Conservation (phyloP, 2,113 vertebrate species). For the Eptatretus burgeri region DNA sequence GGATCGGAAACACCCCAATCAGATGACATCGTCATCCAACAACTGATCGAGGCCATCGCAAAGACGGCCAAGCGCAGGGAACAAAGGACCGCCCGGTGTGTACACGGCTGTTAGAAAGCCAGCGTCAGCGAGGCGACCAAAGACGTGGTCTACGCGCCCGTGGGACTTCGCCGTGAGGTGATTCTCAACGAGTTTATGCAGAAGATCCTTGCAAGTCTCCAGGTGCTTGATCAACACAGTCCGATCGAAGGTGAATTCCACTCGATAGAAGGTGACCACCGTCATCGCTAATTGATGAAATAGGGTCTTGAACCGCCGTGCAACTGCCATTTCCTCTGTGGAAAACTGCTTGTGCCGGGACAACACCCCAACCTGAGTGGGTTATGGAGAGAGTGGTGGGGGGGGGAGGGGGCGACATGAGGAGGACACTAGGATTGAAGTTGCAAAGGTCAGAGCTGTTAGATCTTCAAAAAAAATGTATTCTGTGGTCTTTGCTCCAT, state of each 20-base stretch:
- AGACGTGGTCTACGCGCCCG: slow-evolving; percentile 42
- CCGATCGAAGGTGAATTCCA: slow-evolving; percentile 55
- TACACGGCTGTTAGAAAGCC: slow-evolving; percentile 38
- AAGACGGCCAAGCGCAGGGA: slow-evolving; percentile 27
- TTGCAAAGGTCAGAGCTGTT: no score
- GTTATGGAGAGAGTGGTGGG: no score
- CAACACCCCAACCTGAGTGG: slow-evolving; percentile 21
- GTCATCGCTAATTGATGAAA: slow-evolving; percentile 45
- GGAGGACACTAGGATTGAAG: no score
- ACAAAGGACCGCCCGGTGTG: slow-evolving; percentile 33
- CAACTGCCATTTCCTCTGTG: slow-evolving; percentile 24
- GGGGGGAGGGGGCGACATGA: no score
- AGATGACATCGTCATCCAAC: slow-evolving; percentile 44
- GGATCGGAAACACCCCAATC: slow-evolving; percentile 13
- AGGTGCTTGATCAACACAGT: slow-evolving; percentile 25
- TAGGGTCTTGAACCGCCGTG: slow-evolving; percentile 37
- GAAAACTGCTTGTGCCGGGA: slow-evolving; percentile 35
- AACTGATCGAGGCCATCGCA: slow-evolving; percentile 41
- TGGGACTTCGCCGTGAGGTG: slow-evolving; percentile 60
- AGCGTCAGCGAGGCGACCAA: slow-evolving; percentile 36
- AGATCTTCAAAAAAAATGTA: no score
- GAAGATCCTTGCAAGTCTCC: slow-evolving; percentile 24
- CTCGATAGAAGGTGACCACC: slow-evolving; percentile 46
- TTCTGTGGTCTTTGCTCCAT: no score
- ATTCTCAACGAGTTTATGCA: slow-evolving; percentile 32